Evolutionary conservation across 2,888 invertebrate genomes (phyloP), one percentile per base, ranked within the genome.

Genomic region (Tanypteryx hageni): DNA sequence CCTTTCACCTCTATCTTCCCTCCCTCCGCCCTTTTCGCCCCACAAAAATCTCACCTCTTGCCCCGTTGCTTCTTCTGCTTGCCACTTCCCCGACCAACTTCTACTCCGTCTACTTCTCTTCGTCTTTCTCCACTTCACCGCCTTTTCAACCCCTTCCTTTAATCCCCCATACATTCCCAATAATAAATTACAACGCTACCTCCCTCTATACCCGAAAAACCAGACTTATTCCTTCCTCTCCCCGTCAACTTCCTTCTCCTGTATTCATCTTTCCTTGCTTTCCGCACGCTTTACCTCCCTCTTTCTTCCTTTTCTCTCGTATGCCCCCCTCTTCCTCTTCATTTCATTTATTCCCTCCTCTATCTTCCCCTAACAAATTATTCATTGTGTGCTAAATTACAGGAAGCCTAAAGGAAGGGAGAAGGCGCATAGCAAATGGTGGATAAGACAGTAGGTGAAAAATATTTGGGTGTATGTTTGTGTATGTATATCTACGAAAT

Each of bases 311-410:
- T 31, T 44, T 10, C 18, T 56, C 56, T 18, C 13, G 16, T 81
- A n/a, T 81, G 13, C n/a, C 16, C 16, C 56, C 56, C 56, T 82
- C 68, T 68, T 18, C 68, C 22, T 27, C 18, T 61, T 13, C 44
- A 0, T 58, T 22, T 27, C 61, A 18, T 16, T 59, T 59, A 22
- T 16, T 59, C 59, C 27, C 61, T 86, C 61, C 89, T 89, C 89
- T 89, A 31, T 44, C 64, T 31, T 59, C 44, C 64, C 64, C 64
- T 89, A 76, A 13, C 76, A 27, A 89, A 64, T 89, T 68, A 89
- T 89, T 89, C 89, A 89, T 89, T 68, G 56, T 64, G 44, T 64
- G 64, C 64, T 89, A 89, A 89, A 89, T 89, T 89, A 64, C 89
- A 31, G 44, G 64, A 64, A 31, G 18, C 27, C 86, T 68, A 44